Evolutionary conservation across 2,797 vertebrate genomes (phyloP).

Genomic region (Gobio occitaniae): DNA sequence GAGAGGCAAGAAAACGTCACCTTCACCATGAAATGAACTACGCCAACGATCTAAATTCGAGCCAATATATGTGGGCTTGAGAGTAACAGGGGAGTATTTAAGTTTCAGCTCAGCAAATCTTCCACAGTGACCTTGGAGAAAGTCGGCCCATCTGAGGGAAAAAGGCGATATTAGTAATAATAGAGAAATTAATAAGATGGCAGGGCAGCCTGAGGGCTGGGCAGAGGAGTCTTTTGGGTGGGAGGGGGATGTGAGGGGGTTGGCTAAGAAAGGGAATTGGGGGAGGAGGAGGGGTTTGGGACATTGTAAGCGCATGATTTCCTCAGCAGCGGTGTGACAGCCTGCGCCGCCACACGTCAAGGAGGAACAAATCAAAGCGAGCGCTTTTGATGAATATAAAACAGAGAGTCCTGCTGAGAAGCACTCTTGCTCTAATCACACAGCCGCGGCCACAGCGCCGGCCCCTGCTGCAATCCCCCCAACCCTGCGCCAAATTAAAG

Average conservation of each 20-base stretch:
- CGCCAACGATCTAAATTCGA: constrained; percentile 30
- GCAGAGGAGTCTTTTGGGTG: constrained; percentile 56
- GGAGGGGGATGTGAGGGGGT: constrained; percentile 46
- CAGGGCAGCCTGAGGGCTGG: constrained; percentile 69
- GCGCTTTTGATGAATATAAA: constrained; percentile 90
- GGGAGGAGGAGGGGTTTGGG: constrained; percentile 51
- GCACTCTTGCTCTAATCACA: constrained; percentile 83
- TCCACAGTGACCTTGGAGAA: constrained; percentile 75
- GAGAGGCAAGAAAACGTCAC: neutral
- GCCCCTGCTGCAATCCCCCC: constrained; percentile 48
- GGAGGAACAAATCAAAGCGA: constrained; percentile 86
- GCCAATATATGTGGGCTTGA: constrained; percentile 29
- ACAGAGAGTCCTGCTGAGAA: constrained; percentile 85
- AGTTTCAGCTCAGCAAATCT: constrained; percentile 65
- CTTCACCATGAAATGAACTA: constrained; percentile 12
- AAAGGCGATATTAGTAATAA: constrained; percentile 80
- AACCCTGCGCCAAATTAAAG: constrained; percentile 77
- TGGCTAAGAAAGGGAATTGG: constrained; percentile 57
- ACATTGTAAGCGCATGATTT: constrained; percentile 78
- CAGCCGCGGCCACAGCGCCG: constrained; percentile 72
- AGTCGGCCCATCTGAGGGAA: constrained; percentile 68
- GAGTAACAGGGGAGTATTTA: constrained; percentile 61
- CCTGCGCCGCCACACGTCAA: constrained; percentile 81
- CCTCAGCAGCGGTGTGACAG: constrained; percentile 77
- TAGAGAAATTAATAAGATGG: constrained; percentile 80